phyloP scores from a whole-genome alignment of 2,797 vertebrate genomes.

The Mus minutoides region DNA sequence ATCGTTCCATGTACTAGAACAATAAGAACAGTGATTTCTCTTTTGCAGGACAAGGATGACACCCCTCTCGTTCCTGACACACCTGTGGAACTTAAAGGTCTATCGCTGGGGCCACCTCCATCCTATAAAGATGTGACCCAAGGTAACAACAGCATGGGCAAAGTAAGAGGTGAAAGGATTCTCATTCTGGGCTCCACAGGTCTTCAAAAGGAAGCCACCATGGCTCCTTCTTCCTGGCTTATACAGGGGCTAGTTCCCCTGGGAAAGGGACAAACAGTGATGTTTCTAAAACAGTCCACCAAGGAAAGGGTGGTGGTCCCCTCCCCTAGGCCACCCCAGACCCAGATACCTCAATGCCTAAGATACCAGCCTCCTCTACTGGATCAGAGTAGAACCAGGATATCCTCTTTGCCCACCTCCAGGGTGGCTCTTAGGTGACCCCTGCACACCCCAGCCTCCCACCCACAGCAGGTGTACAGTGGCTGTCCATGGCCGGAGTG shows the following conservation, averaged over 20 bases:
- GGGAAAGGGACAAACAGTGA: not conserved
- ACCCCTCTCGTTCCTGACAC: not conserved
- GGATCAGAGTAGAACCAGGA: not conserved
- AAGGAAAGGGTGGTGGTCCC: too few relatives aligned
- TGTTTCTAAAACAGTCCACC: not conserved
- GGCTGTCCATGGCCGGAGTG: not conserved
- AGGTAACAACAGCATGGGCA: not conserved
- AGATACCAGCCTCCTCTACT: not conserved
- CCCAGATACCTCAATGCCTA: not conserved
- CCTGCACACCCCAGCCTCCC: not conserved
- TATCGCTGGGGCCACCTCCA: not conserved
- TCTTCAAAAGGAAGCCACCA: not conserved
- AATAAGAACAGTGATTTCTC: not conserved
- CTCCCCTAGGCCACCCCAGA: too few relatives aligned
- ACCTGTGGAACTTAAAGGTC: rapidly evolving
- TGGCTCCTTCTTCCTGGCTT: not conserved
- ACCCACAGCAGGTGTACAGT: too few relatives aligned
- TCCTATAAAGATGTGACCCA: not conserved
- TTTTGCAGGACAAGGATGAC: constrained; percentile 11
- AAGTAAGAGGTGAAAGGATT: not conserved
- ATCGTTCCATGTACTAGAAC: rapidly evolving
- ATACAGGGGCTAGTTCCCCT: too few relatives aligned
- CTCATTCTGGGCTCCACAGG: rapidly evolving
- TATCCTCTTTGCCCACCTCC: not conserved
- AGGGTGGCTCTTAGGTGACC: not conserved